Evolutionary conservation across 2,888 invertebrate genomes (phyloP), one percentile per base, ranked within the genome.

Genomic region (Stramonita haemastoma): DNA sequence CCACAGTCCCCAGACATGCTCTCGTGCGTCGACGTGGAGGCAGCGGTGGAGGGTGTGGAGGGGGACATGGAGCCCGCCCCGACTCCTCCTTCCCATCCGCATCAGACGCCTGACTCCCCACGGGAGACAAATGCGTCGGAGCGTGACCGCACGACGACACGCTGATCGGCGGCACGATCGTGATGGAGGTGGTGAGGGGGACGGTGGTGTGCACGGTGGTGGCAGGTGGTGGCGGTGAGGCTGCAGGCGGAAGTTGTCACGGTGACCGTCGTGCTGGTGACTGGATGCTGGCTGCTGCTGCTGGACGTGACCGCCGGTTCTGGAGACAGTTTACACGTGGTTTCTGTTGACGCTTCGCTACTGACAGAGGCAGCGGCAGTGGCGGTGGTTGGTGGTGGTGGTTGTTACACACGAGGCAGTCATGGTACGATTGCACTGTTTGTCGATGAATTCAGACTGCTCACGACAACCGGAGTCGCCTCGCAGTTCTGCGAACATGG

Each of bases 211-310:
- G 91, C 13, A 89, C 90, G 56, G 91, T 89, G 29, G 89, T 87
- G 36, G 89, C 86, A n/a, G 26, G 66, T 86, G 36, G 87, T 87
- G 36, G 83, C 29, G 46, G 87, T 29, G 22, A 83, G 29, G n/a
- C 87, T 79, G 73, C 89, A 86, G 56, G 88, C 91, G 26, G 90
- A 91, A 5, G 91, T 91, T 0, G 92, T 91, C 66, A 90, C 89
- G 56, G 92, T 92, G n/a, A 93, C 91, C 0, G 92, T 91, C 29
- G 93, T 92, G 81, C 92, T 93, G 46, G 92, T 92, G 56, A 90
- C 66, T 46, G 89, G 90, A 29, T 86, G 56, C n/a, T 85, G 86
- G 85, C 83, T 88, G 84, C 90, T 77, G 79, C 89, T 87, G 26
- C 13, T 56, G 29, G 77, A 8, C 29, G 19, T 15, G 56, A 85